phyloP scores from a whole-genome alignment of 1,140 invertebrate species.

The Drosophila guanche region DNA sequence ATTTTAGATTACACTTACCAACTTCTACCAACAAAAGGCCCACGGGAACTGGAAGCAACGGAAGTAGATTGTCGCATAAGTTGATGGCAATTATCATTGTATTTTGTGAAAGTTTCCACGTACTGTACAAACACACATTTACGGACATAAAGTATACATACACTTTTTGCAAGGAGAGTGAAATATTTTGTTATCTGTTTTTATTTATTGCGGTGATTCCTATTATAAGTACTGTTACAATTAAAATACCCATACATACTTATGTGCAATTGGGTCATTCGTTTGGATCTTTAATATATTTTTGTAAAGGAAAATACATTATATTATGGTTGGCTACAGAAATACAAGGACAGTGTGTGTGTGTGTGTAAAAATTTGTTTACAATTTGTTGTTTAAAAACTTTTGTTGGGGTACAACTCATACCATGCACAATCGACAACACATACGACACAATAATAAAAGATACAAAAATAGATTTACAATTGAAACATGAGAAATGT shows the following conservation, averaged over 20 bases:
- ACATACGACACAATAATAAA: constrained; percentile 47
- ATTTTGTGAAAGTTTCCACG: constrained; percentile 22
- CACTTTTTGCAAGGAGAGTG: constrained; percentile 6
- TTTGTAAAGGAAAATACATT: constrained; percentile 80
- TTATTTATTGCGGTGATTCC: constrained; percentile 16
- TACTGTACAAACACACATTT: constrained; percentile 15
- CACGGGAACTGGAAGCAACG: too few species aligned
- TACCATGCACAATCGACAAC: constrained; percentile 58
- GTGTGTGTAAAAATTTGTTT: constrained; percentile 41
- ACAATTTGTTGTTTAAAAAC: constrained; percentile 60
- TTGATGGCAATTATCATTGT: constrained; percentile 39
- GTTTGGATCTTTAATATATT: constrained; percentile 73
- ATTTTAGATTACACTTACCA: constrained; percentile 1
- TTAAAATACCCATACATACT: constrained; percentile 43
- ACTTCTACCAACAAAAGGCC: too few species aligned
- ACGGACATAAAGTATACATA: constrained; percentile 3
- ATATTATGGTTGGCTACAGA: constrained; percentile 48
- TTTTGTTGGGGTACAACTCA: constrained; percentile 39
- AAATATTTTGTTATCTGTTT: constrained; percentile 19
- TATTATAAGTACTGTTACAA: constrained; percentile 14
- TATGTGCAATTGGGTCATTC: constrained; percentile 7
- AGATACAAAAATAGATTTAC: constrained; percentile 59
- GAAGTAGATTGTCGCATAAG: constrained; percentile 17
- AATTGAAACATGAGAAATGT: constrained; percentile 46
- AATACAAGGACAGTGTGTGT: constrained; percentile 63